Conservation (phyloP, 2,113 vertebrate genomes). For the Pelobates fuscus region DNA sequence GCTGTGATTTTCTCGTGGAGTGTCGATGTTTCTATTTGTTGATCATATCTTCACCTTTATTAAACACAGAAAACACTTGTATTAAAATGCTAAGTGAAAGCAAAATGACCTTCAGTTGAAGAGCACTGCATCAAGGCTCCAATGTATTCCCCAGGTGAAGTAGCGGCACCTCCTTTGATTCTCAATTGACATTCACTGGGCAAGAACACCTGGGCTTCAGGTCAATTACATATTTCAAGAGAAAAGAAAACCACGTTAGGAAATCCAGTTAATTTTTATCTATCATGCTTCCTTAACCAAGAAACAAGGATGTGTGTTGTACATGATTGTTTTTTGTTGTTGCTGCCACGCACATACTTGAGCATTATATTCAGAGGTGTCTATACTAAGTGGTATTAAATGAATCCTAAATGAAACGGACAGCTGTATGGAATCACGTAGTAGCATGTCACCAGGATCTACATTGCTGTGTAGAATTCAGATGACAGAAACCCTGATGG, state of each 20-base stretch:
- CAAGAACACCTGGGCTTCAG: slow-evolving; percentile 11
- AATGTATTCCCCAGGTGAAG: not conserved
- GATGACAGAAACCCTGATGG: too few species aligned
- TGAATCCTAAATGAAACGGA: not conserved
- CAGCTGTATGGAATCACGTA: not conserved
- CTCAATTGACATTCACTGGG: not conserved
- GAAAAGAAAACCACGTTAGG: not conserved
- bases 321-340: not conserved
- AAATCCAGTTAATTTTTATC: slow-evolving; percentile 12
- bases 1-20: too few species aligned
- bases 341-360: not conserved
- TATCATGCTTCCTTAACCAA: not conserved
- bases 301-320: not conserved
- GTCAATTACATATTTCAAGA: not conserved
- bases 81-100: not conserved
- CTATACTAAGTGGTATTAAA: not conserved
- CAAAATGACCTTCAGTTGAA: slow-evolving; percentile 12
- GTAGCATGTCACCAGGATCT: too few species aligned
- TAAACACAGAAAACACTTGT: not conserved
- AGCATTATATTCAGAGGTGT: not conserved
- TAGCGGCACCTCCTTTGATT: not conserved
- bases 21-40: not conserved
- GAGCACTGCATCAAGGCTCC: not conserved
- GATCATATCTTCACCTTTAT: not conserved
- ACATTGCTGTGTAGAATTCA: too few species aligned